A percentile compares a stretch with the other conserved stretches of the same genome.
Evolutionary conservation across 2,888 invertebrate species (phyloP).

Genomic region (Diadromus collaris): DNA sequence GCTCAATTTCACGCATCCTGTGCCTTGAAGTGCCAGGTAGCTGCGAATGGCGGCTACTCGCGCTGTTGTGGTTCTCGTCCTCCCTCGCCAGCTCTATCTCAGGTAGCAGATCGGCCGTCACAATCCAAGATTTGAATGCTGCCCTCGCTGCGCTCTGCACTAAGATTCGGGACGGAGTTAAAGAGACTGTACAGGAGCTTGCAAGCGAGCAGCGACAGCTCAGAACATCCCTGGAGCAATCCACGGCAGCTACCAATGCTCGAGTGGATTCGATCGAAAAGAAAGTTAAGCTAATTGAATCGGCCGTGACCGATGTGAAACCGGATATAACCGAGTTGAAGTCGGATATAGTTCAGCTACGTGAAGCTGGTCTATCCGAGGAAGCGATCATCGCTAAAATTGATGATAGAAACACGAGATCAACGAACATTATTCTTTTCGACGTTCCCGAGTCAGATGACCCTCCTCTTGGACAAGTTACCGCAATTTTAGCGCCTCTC

Average conservation of each 20-base stretch:
- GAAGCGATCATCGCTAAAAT: not conserved
- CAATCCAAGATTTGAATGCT: too few species aligned
- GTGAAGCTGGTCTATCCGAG: not conserved
- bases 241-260: too few species aligned
- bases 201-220: too few species aligned
- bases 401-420: not conserved
- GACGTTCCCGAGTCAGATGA: not conserved
- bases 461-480: not conserved
- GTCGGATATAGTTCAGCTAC: not conserved
- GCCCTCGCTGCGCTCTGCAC: too few species aligned
- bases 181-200: too few species aligned
- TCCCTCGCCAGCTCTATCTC: not conserved
- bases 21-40: not conserved
- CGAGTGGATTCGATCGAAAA: too few species aligned
- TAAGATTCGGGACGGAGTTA: too few species aligned
- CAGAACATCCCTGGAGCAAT: too few species aligned
- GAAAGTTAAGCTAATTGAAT: too few species aligned
- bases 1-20: not conserved
- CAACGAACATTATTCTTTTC: not conserved
- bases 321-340: conserved; percentile 1
- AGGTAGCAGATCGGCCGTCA: too few species aligned
- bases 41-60: not conserved
- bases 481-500: not conserved
- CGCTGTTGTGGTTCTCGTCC: not conserved
- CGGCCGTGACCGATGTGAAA: too few species aligned